These are phyloP conservation scores for Temnothorax unifasciatus DNA, from an alignment of 2,888 invertebrate species.

Conservation along the genomic window DNA sequence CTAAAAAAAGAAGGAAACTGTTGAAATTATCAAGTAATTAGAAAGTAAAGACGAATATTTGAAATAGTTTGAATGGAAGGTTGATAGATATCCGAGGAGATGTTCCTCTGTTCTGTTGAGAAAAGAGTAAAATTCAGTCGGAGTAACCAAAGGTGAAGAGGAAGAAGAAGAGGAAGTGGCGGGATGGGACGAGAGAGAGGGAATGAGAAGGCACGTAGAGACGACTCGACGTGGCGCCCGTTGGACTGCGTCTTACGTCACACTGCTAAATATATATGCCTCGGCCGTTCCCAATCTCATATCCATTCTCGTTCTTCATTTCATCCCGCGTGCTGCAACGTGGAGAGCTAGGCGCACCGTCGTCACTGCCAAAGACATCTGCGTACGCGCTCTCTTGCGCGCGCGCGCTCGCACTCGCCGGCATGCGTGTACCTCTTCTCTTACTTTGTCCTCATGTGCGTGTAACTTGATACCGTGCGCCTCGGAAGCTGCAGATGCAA, in stretches of 20 bases:
- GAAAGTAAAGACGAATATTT: neutral
- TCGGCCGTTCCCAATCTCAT: conserved; percentile 77
- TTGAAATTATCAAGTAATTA: neutral
- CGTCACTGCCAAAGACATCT: conserved; percentile 67
- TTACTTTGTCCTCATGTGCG: conserved; percentile 53
- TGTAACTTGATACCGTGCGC: conserved; percentile 63
- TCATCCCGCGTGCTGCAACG: conserved; percentile 63
- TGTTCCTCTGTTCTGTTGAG: neutral
- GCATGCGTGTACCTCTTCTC: conserved; percentile 43
- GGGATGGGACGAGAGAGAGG: conserved; percentile 20
- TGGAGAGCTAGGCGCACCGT: conserved; percentile 33
- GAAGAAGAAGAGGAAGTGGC: conserved; percentile 41
- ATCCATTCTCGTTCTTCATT: conserved; percentile 76
- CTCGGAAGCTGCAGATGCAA: conserved; percentile 47
- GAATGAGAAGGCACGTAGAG: conserved; percentile 61
- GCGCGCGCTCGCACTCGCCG: conserved; percentile 14
- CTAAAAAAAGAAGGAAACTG: neutral
- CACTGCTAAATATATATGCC: conserved; percentile 78
- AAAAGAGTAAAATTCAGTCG: conserved; percentile 5
- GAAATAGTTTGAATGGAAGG: neutral
- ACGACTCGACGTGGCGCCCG: conserved; percentile 75
- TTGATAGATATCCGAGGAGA: neutral
- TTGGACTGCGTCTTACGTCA: conserved; percentile 77
- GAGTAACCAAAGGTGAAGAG: conserved; percentile 19
- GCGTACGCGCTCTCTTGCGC: conserved; percentile 1